A percentile compares a stretch with the other conserved stretches of the same genome.
phyloP scores from a whole-genome alignment of 2,797 vertebrate genomes.

The Sparidentex hasta region DNA sequence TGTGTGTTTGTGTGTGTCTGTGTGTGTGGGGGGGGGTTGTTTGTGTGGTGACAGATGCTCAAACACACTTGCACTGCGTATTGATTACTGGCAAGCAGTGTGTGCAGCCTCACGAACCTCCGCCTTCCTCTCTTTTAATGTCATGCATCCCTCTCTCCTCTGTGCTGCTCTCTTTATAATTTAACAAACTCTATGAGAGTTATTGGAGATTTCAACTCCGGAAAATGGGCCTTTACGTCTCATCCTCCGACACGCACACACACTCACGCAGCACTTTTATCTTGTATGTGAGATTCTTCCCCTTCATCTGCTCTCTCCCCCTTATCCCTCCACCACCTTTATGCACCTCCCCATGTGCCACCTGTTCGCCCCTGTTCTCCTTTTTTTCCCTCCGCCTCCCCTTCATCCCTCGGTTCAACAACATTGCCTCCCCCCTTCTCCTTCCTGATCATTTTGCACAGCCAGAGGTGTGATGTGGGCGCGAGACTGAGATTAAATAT shows the following conservation, averaged over 20 bases:
- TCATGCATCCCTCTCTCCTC: conserved; percentile 14
- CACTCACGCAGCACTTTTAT: conserved; percentile 41
- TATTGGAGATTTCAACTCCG: conserved; percentile 37
- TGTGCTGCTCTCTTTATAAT: conserved; percentile 26
- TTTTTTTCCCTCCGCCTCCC: conserved; percentile 24
- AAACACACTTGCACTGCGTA: conserved; percentile 49
- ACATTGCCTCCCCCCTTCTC: conserved; percentile 56
- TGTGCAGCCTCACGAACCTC: conserved; percentile 20
- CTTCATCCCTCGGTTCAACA: conserved; percentile 46
- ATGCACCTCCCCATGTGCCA: conserved; percentile 20
- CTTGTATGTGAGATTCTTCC: conserved; percentile 27
- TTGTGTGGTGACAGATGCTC: conserved; percentile 62
- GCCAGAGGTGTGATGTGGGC: conserved; percentile 68
- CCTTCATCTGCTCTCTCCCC: conserved; percentile 46
- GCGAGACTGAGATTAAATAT: conserved; percentile 71
- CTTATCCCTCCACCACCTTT: conserved; percentile 29
- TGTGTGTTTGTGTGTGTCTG: no score
- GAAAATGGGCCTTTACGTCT: conserved; percentile 49
- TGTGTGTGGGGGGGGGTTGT: not conserved
- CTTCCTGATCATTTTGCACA: conserved; percentile 66
- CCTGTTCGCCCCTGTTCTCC: conserved; percentile 5
- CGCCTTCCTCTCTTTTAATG: conserved; percentile 28
- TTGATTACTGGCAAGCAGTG: conserved; percentile 61
- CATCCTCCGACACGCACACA: conserved; percentile 15
- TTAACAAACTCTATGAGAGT: conserved; percentile 39